Evolutionary conservation across 1,140 invertebrate genomes (phyloP), one percentile per base, ranked within the genome.

Genomic region (Saccostrea glomerata): DNA sequence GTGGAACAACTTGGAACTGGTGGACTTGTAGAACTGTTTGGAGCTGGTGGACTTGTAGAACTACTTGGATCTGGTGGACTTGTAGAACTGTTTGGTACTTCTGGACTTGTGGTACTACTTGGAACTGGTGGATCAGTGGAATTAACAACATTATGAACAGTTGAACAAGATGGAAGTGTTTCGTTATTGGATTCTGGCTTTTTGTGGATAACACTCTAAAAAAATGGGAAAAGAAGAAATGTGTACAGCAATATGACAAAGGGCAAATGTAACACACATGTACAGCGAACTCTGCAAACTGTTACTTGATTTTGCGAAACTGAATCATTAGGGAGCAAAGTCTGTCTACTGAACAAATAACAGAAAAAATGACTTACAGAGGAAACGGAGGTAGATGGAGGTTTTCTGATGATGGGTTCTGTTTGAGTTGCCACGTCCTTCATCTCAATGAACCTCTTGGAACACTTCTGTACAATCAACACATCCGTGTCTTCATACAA

Each of bases 381-480:
- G 7, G 55, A 55, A 54, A 4, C 20, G 13, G 82, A 84, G 40
- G 82, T 55, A 55, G 55, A 77, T 77, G 70, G 25, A 17, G 23
- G 70, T 12, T 30, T 77, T 30, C 36, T 77, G 30, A 77, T 77
- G 70, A 77, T 30, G n/a, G 82, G 82, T 5, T 84, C 82, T 20
- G 82, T 84, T 54, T 84, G 82, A 17, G 82, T 84, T 55, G 82
- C 55, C 20, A 56, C 25, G 23, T 84, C 82, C n/a, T 25, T 55
- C 82, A 84, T 84, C 20, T 84, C 82, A 11, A 84, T 40, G 11
- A n/a, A n/a, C 0, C n/a, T 54, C 23, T 84, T 84, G 13, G 82
- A 56, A 17, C 20, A 20, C 55, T 56, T 84, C 40, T 84, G 82
- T 54, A 84, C 82, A 84, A 84, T 84, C 40, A 84, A 56, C 20